Evolutionary conservation across 1,140 invertebrate species (phyloP), one percentile per base, ranked within the genome.

Genomic region (Platorchestia sp.): DNA sequence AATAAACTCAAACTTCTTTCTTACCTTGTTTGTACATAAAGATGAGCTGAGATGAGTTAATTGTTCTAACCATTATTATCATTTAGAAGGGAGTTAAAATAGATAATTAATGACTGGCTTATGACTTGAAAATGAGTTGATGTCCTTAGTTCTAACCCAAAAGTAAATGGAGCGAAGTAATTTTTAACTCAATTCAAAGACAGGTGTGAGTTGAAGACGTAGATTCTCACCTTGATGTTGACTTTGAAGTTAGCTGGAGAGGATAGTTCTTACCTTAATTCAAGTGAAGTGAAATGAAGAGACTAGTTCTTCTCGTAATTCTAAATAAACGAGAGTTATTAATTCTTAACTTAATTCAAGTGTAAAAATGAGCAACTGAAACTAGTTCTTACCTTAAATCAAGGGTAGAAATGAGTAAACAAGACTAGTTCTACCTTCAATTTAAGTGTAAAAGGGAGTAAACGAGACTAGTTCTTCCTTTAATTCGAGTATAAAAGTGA

Each of bases 381-480:
- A 27, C 10, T 90, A 87, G 27, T 22, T 27, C 27, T 75, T 75
- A 75, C 59, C 87, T 44, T 90, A 45, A 90, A 42, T 90, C 41
- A 10, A 90, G 42, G 0, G 3, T 19, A 90, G 10, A 90, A 45
- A 5, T 90, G 14, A 90, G 87, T 44, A 3, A 10, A 42, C 22
- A 3, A 90, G 44, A 3, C 44, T 42, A 90, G 87, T 90, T 95
- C 96, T 96, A 89, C 96, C 96, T 95, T 96, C 96, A 96, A 96
- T 95, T 95, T 95, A 96, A 96, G 95, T 95, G 86, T 96, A 96
- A 95, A 95, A 95, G 95, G 96, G 95, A 96, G 95, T 93, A 95
- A 90, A 95, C 96, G n/a, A n/a, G n/a, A n/a, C n/a, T n/a, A n/a
- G n/a, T n/a, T 36, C 59, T 75, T 22, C 14, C 59, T 36, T 19